Base-by-base conservation (phyloP, 2,888 invertebrate genomes). In the Drosophila limbata region DNA sequence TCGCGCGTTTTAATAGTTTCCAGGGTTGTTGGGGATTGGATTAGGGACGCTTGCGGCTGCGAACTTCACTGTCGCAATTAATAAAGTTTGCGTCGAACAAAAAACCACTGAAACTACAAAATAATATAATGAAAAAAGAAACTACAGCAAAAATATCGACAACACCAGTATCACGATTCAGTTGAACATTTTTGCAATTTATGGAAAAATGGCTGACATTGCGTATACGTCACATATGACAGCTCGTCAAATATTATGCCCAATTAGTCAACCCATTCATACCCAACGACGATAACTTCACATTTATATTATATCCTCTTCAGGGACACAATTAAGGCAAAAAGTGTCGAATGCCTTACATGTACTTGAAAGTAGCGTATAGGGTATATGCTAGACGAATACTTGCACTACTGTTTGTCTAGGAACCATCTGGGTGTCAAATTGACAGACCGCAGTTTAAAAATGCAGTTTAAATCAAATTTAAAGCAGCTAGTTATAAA, bases 21-120 rank as follows among this genome's bases (percentile, higher is more conserved):
- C 39, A 52, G 69, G 57, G 52, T 28, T 55, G 52, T 37, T 39
- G 47, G 48, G 42, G 35, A 55, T 63, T 42, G 71, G 65, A 64
- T 70, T 73, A 56, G 67, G 56, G 57, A 42, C 33, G 61, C 52
- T 50, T 65, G 65, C 21, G 55, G 64, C 53, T 37, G 39, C 37
- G 45, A 84, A 72, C 81, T 84, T 83, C 75, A 64, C 77, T 77
- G 74, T 84, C 83, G 83, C 85, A 88, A 85, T 88, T 85, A 88
- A 83, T 83, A 88, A 85, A 85, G 85, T 85, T 85, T 80, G 72
- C 35, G 68, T 57, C 62, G 69, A 60, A 68, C 59, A 82, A 74
- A 65, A 73, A 64, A 42, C 45, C 66, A 45, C 61, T 33, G 25
- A 17, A 42, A 37, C 31, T 39, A 25, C 19, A 55, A 45, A 48